Base-by-base conservation (phyloP, 2,113 vertebrate species). In the Empidonax alnorum region DNA sequence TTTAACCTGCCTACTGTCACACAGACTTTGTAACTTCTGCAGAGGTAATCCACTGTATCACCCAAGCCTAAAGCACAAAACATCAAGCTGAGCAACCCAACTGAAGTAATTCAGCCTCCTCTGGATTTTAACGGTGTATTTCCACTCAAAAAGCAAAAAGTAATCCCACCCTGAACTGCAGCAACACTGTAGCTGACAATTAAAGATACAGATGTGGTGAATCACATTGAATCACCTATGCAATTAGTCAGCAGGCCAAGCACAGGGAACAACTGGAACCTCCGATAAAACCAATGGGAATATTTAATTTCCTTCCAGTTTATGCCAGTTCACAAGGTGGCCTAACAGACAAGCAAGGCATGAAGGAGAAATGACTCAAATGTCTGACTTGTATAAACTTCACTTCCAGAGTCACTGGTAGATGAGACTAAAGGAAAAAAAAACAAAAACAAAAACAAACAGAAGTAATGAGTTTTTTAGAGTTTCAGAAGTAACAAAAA, bases 1-100 rank as follows among this genome's bases (percentile, higher is more conserved):
- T 7, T 9, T 7, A 47, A 33, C 0, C 0, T 24, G 12, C 14
- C 13, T 1, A 0, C 23, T 18, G 8, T 21, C 22, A 69, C 11
- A 50, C 1, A 42, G 14, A 13, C 25, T 52, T 31, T 0, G 9
- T 15, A 35, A 14, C 8, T 66, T n/a, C 44, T 41, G 19, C 50
- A 84, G 55, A 93, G 19, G 7, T n/a, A 41, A 44, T 71, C 14
- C 35, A 41, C 31, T 37, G 13, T 5, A 66, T 20, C 28, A 71
- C 7, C 2, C 46, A 41, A 62, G 5, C 10, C 10, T 15, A 62
- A 81, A 74, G 22, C 42, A 81, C 41, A 62, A 58, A 35, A 50
- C 3, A 53, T 13, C 47, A 88, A 79, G 17, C 12, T 77, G 17
- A 81, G 16, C 12, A 27, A 52, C 6, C 21, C 33, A 61, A 56